Percentiles rank a stretch among this genome's conserved stretches.
phyloP scores from a whole-genome alignment of 2,797 vertebrate species.

The Rhinophrynus dorsalis region DNA sequence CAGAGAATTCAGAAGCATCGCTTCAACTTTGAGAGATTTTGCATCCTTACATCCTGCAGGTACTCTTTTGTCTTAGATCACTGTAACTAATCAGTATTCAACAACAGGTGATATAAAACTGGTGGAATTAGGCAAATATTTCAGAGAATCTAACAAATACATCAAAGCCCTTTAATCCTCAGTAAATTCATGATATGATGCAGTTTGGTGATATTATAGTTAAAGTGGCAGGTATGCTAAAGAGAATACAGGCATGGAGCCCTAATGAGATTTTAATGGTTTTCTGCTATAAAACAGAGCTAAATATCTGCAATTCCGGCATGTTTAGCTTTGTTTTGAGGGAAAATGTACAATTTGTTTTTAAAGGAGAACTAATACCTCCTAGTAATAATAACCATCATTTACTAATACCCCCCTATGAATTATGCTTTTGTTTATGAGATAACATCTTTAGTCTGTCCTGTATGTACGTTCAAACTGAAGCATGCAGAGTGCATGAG shows the following conservation, averaged over 20 bases:
- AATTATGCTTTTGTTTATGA: too few species aligned
- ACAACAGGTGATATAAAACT: not conserved
- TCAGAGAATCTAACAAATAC: not conserved
- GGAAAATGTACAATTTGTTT: not conserved
- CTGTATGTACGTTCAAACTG: too few species aligned
- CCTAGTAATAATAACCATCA: too few species aligned
- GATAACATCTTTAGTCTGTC: too few species aligned
- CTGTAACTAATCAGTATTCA: conserved; percentile 15
- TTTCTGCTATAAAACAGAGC: conserved; percentile 15
- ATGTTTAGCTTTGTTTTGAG: not conserved
- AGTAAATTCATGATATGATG: conserved; percentile 18
- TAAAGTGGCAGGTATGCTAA: conserved; percentile 20
- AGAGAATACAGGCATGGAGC: not conserved
- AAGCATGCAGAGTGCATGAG: too few species aligned
- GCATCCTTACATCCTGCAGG: not conserved
- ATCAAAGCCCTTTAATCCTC: conserved; percentile 4
- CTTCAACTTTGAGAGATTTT: conserved; percentile 1
- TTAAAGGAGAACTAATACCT: not conserved
- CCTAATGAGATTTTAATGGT: conserved; percentile 31
- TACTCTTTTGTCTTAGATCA: conserved; percentile 2
- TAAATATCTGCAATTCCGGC: not conserved
- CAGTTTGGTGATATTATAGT: conserved; percentile 10
- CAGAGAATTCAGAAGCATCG: conserved; percentile 1
- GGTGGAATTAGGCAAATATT: not conserved
- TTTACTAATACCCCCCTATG: too few species aligned